A percentile compares a stretch with the other conserved stretches of the same genome.
These are phyloP conservation scores for Falco biarmicus DNA, from an alignment of 2,797 vertebrate genomes.

Conservation along the genomic window DNA sequence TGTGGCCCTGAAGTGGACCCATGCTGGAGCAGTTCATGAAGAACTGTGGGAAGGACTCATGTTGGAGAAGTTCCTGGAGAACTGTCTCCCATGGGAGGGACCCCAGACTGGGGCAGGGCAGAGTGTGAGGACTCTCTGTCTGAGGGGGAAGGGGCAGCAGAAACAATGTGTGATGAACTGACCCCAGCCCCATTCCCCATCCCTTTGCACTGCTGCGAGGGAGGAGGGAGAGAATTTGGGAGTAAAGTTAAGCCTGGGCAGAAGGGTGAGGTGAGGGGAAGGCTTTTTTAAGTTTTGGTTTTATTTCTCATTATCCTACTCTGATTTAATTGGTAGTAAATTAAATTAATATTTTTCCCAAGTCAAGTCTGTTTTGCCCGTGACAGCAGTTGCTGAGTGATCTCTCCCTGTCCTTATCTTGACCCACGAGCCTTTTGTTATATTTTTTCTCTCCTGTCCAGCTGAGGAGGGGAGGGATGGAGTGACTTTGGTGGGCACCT, in stretches of 20 bases:
- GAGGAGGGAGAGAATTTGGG: no score
- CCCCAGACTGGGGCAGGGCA: background rate
- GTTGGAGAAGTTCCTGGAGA: no score
- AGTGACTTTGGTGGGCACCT: background rate
- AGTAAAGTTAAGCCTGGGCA: background rate
- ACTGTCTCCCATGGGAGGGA: no score
- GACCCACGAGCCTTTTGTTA: background rate
- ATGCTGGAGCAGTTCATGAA: no score
- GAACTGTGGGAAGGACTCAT: no score
- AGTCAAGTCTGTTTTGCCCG: background rate
- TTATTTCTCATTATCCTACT: no score
- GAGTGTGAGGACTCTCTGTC: rapidly evolving
- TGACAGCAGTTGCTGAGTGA: background rate
- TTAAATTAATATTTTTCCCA: background rate
- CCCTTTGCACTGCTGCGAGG: no score
- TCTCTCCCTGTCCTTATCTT: background rate
- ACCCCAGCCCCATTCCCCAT: background rate
- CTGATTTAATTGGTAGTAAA: no score
- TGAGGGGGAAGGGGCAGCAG: background rate
- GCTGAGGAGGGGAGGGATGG: background rate
- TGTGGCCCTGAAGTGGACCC: background rate
- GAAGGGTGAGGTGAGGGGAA: background rate
- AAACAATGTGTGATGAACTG: background rate
- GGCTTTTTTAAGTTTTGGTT: no score
- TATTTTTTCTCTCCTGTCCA: background rate